A percentile compares a stretch with the other conserved stretches of the same genome.
phyloP scores from a whole-genome alignment of 2,113 vertebrate species.

The Columba livia region DNA sequence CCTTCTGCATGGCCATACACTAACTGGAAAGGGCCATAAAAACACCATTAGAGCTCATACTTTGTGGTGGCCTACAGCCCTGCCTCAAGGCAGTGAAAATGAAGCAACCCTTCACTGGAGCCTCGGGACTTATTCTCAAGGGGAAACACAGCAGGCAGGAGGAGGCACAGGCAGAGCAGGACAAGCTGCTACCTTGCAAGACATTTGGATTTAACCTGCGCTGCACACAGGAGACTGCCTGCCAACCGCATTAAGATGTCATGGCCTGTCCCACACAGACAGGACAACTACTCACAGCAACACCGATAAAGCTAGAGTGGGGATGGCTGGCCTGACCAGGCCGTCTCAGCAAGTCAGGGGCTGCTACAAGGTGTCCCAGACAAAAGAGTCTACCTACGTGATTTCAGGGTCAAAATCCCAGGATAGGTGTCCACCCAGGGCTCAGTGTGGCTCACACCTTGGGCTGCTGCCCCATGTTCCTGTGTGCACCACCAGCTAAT shows the following conservation, averaged over 20 bases:
- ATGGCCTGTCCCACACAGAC: neutral
- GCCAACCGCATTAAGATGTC: neutral
- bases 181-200: neutral
- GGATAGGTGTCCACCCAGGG: neutral
- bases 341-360: neutral
- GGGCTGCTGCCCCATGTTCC: neutral
- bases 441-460: neutral
- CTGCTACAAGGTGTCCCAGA: neutral
- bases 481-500: neutral
- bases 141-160: neutral
- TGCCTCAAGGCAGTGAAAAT: neutral
- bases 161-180: neutral
- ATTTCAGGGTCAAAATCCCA: neutral
- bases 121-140: neutral
- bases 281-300: neutral
- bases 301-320: neutral
- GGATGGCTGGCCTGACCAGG: neutral
- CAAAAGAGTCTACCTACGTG: neutral
- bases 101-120: neutral
- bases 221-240: neutral
- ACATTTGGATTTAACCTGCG: neutral
- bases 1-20: neutral
- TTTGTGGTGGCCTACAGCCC: neutral
- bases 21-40: slow-evolving; percentile 5
- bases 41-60: neutral